Conservation (phyloP, 2,113 vertebrate genomes). For the Tringa solitaria region DNA sequence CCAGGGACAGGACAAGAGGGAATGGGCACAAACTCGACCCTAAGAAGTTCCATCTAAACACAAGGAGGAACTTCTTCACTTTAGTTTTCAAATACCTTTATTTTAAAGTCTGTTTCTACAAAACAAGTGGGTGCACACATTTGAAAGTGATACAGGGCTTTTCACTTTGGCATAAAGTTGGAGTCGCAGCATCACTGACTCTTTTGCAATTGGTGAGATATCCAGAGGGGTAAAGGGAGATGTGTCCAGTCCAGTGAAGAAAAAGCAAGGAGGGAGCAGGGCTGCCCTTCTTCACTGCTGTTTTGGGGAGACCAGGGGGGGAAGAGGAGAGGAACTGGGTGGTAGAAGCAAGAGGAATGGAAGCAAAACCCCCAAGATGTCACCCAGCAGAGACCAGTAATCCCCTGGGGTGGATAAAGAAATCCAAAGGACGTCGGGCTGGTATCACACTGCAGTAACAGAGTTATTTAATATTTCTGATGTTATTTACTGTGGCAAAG, state of each 20-base stretch:
- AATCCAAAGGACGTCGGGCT: background rate
- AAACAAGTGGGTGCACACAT: background rate
- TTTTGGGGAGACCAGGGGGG: background rate
- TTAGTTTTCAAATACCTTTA: background rate
- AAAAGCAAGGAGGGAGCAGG: background rate
- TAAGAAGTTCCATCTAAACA: too few species aligned
- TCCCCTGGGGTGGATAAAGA: background rate
- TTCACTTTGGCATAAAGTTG: background rate
- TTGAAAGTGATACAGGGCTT: background rate
- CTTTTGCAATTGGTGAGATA: background rate
- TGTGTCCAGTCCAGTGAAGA: background rate
- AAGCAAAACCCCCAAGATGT: background rate
- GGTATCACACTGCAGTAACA: background rate
- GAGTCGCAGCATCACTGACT: background rate
- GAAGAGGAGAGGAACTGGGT: background rate
- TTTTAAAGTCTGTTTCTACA: background rate
- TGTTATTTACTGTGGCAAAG: background rate
- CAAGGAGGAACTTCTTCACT: too few species aligned
- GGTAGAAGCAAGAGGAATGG: background rate
- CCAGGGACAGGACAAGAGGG: too few species aligned
- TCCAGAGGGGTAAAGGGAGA: background rate
- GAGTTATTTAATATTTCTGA: background rate
- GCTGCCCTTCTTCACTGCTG: background rate
- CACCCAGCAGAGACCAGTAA: background rate
- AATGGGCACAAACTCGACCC: too few species aligned